Evolutionary conservation across 1,140 invertebrate species (phyloP), one percentile per base, ranked within the genome.

Genomic region (Bombus cullumanus): DNA sequence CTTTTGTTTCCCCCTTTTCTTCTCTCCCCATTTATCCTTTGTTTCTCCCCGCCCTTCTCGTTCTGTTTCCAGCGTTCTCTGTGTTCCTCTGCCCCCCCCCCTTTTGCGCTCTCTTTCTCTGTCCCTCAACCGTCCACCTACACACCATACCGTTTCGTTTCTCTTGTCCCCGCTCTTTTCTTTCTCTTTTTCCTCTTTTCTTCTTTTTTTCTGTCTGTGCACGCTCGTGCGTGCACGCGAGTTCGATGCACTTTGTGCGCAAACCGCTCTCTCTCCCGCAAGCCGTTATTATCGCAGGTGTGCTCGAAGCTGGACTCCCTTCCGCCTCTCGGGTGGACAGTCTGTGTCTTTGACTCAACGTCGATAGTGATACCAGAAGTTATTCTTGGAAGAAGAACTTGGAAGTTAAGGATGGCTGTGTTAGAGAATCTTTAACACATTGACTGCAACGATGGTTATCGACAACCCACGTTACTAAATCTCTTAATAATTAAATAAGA

Each of bases 211-310:
- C 53, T 39, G 74, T 66, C 75, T 78, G 59, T 81, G 39, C 41
- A 81, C 74, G 87, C 82, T 73, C 57, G 73, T 79, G 88, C 80
- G 86, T 87, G 75, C 75, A 78, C 75, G 59, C 62, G 86, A 88
- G 88, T 88, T 89, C 88, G 86, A 86, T 89, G 88, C 83, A 89
- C 88, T 86, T 88, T 86, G 57, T 59, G 75, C 75, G 69, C 53
- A 53, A 78, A 53, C 25, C 34, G 59, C 71, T 69, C 31, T 18
- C 87, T 34, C 87, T 69, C 34, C 68, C 75, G 76, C 53, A 34
- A 64, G 37, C 75, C 22, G 75, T 85, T 89, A 88, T 89, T 89
- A 87, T 89, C 87, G 69, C 88, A 89, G 83, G 86, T 89, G 88
- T 69, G 69, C 77, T 15, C 28, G 25, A 47, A 10, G 41, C 31